Conservation (phyloP, 2,888 invertebrate genomes). For the Ganaspis brasiliensis region DNA sequence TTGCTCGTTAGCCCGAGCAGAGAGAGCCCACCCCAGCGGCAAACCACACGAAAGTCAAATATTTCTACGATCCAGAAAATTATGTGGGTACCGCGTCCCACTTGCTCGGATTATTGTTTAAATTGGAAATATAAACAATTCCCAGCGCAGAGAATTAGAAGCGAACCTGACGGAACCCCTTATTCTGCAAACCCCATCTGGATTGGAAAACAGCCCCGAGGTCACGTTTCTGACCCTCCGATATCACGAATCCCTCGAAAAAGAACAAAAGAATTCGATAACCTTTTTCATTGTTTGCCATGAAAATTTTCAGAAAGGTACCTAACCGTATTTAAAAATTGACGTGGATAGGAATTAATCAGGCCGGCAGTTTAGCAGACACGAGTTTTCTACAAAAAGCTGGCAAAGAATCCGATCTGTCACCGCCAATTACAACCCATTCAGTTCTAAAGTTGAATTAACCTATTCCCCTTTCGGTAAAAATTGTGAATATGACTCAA, state of each 20-base stretch:
- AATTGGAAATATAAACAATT: conserved; percentile 57
- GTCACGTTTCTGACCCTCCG: conserved; percentile 32
- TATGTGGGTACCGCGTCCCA: conserved; percentile 51
- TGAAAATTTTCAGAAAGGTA: background rate
- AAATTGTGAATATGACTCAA: conserved; percentile 71
- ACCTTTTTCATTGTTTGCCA: background rate
- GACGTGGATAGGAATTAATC: conserved; percentile 13
- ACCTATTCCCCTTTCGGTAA: conserved; percentile 61
- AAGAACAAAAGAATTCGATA: background rate
- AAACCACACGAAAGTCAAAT: conserved; percentile 56
- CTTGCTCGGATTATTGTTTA: conserved; percentile 61
- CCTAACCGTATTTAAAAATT: too few relatives aligned
- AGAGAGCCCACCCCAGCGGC: conserved; percentile 46
- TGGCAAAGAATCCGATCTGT: conserved; percentile 66
- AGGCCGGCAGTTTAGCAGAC: too few relatives aligned
- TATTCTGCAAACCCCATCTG: conserved; percentile 48
- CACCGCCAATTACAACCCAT: conserved; percentile 79
- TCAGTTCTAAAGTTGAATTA: conserved; percentile 77
- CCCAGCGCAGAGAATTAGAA: conserved; percentile 50
- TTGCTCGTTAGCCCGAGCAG: conserved; percentile 61
- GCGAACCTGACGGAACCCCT: conserved; percentile 33
- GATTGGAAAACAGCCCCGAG: conserved; percentile 41
- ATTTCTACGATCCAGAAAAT: conserved; percentile 55
- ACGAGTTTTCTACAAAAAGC: background rate
- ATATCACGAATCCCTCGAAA: background rate